Conservation (phyloP, 1,140 invertebrate genomes). For the Drosophila hydei region DNA sequence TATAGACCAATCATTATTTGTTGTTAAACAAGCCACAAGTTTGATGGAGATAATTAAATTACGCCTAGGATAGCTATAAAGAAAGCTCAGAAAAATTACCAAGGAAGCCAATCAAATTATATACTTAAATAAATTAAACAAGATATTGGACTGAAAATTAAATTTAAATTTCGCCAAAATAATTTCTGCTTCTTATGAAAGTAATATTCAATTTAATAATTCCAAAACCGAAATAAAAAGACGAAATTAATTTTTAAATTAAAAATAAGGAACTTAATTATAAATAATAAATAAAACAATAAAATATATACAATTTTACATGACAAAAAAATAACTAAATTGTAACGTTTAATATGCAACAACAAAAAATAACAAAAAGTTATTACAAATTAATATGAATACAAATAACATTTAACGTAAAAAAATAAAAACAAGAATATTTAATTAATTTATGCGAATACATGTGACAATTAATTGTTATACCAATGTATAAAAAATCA, state of each 20-base stretch:
- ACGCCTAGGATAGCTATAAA: neutral
- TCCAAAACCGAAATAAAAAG: too few relatives aligned
- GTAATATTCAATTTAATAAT: too few relatives aligned
- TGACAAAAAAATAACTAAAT: too few relatives aligned
- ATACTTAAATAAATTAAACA: neutral
- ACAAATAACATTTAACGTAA: neutral
- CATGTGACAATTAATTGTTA: neutral
- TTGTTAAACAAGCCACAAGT: too few relatives aligned
- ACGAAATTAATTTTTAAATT: too few relatives aligned
- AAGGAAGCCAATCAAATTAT: neutral
- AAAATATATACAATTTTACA: too few relatives aligned
- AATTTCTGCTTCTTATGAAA: too few relatives aligned
- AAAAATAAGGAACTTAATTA: too few relatives aligned
- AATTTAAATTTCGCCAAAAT: too few relatives aligned
- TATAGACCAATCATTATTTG: constrained; percentile 19
- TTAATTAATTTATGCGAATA: neutral
- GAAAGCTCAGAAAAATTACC: neutral
- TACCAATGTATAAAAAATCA: neutral
- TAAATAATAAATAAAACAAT: too few relatives aligned
- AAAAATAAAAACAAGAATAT: neutral
- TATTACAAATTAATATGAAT: neutral
- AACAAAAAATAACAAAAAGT: neutral
- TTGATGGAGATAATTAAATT: constrained; percentile 13
- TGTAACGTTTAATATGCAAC: too few relatives aligned
- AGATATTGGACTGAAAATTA: neutral